A percentile compares a stretch with the other conserved stretches of the same genome.
phyloP scores from a whole-genome alignment of 1,140 invertebrate genomes.

The Aphis gossypii region DNA sequence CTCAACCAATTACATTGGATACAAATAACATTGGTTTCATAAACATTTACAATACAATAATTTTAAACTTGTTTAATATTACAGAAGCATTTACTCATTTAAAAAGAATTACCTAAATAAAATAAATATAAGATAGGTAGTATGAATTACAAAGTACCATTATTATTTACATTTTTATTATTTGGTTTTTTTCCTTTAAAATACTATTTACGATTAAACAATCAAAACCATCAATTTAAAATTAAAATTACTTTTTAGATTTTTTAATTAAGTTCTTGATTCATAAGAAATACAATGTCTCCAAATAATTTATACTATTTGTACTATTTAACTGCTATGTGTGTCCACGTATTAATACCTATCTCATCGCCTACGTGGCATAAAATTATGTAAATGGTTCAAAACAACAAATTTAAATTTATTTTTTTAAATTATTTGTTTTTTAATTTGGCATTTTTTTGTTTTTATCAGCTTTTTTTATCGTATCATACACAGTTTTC shows the following conservation, averaged over 20 bases:
- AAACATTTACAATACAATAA: background rate
- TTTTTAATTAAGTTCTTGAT: background rate
- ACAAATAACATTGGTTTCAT: background rate
- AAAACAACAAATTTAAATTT: background rate
- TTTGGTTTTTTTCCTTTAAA: background rate
- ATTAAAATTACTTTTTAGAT: background rate
- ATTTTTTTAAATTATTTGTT: background rate
- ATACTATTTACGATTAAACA: background rate
- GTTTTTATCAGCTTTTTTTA: background rate
- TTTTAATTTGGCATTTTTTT: background rate
- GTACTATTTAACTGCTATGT: too few relatives aligned
- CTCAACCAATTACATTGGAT: background rate
- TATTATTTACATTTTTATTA: background rate
- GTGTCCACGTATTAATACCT: too few relatives aligned
- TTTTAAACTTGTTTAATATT: background rate
- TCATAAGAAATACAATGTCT: background rate
- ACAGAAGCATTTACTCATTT: background rate
- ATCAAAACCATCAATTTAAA: background rate
- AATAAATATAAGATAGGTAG: background rate
- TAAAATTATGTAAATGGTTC: too few relatives aligned
- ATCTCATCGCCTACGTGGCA: background rate
- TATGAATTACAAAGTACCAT: background rate
- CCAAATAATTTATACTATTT: background rate
- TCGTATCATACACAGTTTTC: background rate
- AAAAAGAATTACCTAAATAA: background rate